Conservation (phyloP, 2,113 vertebrate species). For the Phrynosoma blainvillii region DNA sequence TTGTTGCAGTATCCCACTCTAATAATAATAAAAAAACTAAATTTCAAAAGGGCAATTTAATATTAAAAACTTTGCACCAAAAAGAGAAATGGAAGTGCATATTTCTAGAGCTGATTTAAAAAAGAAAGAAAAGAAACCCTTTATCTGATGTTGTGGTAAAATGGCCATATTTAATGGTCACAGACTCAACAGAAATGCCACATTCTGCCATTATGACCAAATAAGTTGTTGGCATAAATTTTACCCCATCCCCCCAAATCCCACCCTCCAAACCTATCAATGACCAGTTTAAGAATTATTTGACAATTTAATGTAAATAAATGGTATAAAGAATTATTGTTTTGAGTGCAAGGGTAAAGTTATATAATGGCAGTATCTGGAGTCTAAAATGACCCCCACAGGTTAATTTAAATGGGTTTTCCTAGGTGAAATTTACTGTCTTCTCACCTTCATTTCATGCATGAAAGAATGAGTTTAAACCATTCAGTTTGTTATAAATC, state of each 20-base stretch:
- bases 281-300: too few relatives aligned
- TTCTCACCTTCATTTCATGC: background rate
- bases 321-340: background rate
- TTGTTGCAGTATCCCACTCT: constrained; percentile 11
- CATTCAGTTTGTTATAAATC: background rate
- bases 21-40: background rate
- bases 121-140: too few relatives aligned
- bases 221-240: too few relatives aligned
- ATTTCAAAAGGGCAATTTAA: background rate
- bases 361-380: background rate
- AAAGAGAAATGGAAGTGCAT: background rate
- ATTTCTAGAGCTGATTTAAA: too few relatives aligned
- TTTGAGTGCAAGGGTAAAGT: background rate
- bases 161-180: too few relatives aligned
- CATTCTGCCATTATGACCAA: too few relatives aligned
- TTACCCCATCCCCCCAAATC: too few relatives aligned
- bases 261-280: too few relatives aligned
- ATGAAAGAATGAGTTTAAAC: background rate
- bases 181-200: too few relatives aligned
- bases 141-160: too few relatives aligned
- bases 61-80: constrained; percentile 35
- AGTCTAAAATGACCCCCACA: background rate
- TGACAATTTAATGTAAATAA: background rate
- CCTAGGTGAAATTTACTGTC: background rate
- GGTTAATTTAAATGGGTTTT: background rate